Evolutionary conservation across 2,113 vertebrate species (phyloP), one percentile per base, ranked within the genome.

Genomic region (Mastomys coucha): DNA sequence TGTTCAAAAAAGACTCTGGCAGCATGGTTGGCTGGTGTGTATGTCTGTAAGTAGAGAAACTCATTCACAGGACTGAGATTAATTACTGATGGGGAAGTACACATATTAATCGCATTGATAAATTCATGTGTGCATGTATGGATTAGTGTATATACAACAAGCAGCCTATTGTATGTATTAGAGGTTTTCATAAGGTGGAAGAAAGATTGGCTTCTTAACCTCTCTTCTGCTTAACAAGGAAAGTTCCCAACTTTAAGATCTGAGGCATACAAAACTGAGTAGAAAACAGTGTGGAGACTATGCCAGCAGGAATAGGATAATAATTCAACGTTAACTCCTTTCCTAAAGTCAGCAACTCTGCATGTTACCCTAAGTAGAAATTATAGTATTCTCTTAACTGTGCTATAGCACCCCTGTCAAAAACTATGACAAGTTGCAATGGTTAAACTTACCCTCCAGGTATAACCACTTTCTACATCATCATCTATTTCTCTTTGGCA

Each of bases 371-470:
- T 45, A 72, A 93, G 78, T 36, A 91, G 26, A 92, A 91, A 49
- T 58, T 24, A 69, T 0, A 77, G 53, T 69, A 49, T 11, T 91
- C 51, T 45, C 5, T 91, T 94, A 92, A 70, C 89, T 12, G 24
- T 53, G 51, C 36, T 67, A 67, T 20, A 22, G n/a, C 2, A 11
- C 42, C 73, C 45, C 20, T 42, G 16, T 89, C 67, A 88, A 73
- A 56, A 86, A 88, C 33, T 11, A 94, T 24, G 3, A 26, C 3
- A 78, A 16, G 87, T 4, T 28, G 19, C 11, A 45, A 91, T 20
- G 20, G 67, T 78, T 2, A 60, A 14, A 72, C 98, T 96, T 97
- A 99, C 99, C 99, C 99, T 99, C 99, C 99, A 99, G 78, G 99
- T 99, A 42, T 98, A 98, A 0, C 99, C 99, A 2, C 97, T 93